Percentiles rank a stretch among this genome's conserved stretches.
Conservation (phyloP, 2,797 vertebrate genomes). For the Danio albolineatus region DNA sequence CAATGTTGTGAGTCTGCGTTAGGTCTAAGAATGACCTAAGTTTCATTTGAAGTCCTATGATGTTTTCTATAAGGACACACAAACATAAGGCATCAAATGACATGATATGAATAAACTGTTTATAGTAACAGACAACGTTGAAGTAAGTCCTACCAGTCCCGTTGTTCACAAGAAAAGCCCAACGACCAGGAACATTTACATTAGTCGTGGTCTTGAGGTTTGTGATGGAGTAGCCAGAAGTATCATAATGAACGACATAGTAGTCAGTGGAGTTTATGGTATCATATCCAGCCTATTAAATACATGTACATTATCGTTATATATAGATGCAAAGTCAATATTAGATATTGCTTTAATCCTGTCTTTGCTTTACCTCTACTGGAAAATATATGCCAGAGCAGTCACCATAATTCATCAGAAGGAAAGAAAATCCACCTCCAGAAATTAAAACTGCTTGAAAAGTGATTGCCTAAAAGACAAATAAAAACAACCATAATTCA, state of each 20-base stretch:
- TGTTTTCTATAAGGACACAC: background rate
- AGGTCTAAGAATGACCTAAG: background rate
- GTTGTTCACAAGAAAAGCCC: slow-evolving; percentile 30
- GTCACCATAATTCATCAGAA: slow-evolving; percentile 49
- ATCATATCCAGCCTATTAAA: slow-evolving; percentile 31
- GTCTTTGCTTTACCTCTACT: background rate
- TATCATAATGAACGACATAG: background rate
- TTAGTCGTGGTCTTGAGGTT: background rate
- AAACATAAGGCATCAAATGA: background rate
- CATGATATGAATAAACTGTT: background rate
- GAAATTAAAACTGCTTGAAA: slow-evolving; percentile 45
- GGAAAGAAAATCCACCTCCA: slow-evolving; percentile 26
- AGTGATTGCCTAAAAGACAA: background rate
- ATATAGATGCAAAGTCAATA: background rate
- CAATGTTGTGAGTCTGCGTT: background rate
- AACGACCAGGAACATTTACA: background rate
- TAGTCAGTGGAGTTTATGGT: slow-evolving; percentile 1
- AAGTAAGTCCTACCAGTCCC: background rate
- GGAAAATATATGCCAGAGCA: background rate
- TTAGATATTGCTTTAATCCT: background rate
- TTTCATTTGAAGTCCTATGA: background rate
- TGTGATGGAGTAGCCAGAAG: background rate
- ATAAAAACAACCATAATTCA: background rate
- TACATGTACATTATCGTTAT: background rate
- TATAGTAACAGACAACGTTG: background rate